Evolutionary conservation across 2,888 invertebrate genomes (phyloP).

Genomic region (Calephelis perditalis): DNA sequence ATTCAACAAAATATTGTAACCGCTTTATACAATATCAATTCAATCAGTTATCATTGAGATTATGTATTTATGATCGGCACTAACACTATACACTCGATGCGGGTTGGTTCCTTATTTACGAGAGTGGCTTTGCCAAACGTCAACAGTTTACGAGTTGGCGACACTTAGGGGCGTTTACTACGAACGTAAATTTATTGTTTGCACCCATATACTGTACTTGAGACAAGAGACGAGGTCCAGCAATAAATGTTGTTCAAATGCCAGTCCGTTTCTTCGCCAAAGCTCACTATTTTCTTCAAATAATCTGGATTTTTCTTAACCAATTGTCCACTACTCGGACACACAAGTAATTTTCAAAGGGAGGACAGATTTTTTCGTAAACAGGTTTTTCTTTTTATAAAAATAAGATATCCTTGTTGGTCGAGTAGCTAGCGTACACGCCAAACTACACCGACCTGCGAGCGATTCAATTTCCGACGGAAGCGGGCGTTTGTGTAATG

Average conservation of each 20-base stretch:
- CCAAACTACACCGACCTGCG: no score
- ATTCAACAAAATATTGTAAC: no score
- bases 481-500: no score
- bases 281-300: slow-evolving; percentile 3
- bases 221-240: neutral
- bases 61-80: neutral
- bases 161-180: slow-evolving; percentile 52
- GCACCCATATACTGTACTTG: slow-evolving; percentile 3
- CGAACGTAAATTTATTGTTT: slow-evolving; percentile 42
- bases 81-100: neutral
- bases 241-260: slow-evolving; percentile 1
- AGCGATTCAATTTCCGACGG: no score
- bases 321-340: no score
- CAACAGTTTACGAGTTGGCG: slow-evolving; percentile 57
- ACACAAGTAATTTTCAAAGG: no score
- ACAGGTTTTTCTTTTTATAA: no score
- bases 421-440: no score
- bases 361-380: no score
- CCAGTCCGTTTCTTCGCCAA: neutral
- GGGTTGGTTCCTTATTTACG: slow-evolving; percentile 2
- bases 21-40: neutral
- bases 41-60: neutral
- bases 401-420: no score
- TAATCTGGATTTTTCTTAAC: neutral
- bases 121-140: slow-evolving; percentile 5